A percentile compares a stretch with the other conserved stretches of the same genome.
Conservation (phyloP, 1,140 invertebrate species). For the Bombus waltoni region DNA sequence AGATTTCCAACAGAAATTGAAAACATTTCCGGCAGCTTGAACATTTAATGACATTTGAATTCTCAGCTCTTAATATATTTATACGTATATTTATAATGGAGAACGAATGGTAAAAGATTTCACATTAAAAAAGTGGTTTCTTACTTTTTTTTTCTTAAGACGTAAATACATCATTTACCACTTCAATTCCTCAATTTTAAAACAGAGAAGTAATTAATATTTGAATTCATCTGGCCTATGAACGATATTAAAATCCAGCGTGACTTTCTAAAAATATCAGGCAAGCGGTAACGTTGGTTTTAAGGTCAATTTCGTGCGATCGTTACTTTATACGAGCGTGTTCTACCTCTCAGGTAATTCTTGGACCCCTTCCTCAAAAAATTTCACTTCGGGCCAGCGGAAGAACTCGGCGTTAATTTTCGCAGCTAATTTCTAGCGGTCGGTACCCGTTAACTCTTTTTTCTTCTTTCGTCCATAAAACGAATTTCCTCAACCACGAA, state of each 20-base stretch:
- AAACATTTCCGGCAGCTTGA: too few relatives aligned
- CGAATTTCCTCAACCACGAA: background rate
- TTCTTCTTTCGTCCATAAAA: background rate
- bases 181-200: background rate
- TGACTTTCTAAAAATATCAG: background rate
- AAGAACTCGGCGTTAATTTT: background rate
- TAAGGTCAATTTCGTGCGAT: constrained; percentile 1
- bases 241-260: background rate
- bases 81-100: too few relatives aligned
- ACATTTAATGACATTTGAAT: too few relatives aligned
- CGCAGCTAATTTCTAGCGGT: constrained; percentile 16
- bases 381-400: background rate
- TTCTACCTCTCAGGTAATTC: background rate
- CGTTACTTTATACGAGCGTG: constrained; percentile 14
- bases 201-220: background rate
- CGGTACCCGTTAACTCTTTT: background rate
- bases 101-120: too few relatives aligned
- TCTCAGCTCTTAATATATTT: too few relatives aligned
- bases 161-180: background rate
- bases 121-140: background rate
- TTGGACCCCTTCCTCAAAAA: constrained; percentile 1
- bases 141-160: background rate
- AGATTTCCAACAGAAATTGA: background rate
- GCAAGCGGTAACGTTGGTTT: background rate
- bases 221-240: too few relatives aligned